Conservation (phyloP, 2,888 invertebrate species). For the Troides helena region DNA sequence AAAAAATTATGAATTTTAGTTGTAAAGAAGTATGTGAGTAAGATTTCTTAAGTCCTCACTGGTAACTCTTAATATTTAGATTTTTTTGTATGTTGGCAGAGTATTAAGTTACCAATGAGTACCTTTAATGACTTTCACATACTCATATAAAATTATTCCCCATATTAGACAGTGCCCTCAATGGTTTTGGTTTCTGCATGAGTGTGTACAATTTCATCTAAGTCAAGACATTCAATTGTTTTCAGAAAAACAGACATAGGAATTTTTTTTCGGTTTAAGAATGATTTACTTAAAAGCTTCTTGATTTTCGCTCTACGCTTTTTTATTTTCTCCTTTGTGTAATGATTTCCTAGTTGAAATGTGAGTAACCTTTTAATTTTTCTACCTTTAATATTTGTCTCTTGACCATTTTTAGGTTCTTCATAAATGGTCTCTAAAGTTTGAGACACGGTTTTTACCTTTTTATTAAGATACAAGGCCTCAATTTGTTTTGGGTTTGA, state of each 20-base stretch:
- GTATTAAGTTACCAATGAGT: no score
- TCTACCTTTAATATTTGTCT: conserved; percentile 72
- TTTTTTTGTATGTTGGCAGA: no score
- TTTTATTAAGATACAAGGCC: conserved; percentile 80
- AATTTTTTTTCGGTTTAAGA: conserved; percentile 72
- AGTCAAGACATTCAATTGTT: conserved; percentile 75
- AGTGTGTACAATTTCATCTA: conserved; percentile 64
- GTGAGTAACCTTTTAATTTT: conserved; percentile 81
- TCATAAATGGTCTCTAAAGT: conserved; percentile 83
- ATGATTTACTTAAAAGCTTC: conserved; percentile 75
- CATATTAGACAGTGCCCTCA: conserved; percentile 27
- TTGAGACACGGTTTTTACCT: conserved; percentile 72
- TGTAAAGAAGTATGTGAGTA: no score
- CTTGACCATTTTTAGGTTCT: conserved; percentile 76
- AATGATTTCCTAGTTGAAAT: conserved; percentile 74
- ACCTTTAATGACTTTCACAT: neutral
- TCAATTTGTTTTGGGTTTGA: conserved; percentile 71
- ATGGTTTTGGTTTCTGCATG: conserved; percentile 50
- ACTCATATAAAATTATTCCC: neutral
- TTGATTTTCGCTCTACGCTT: conserved; percentile 81
- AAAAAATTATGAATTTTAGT: no score
- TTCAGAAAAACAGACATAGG: conserved; percentile 80
- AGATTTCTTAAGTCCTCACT: no score
- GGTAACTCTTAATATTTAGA: no score
- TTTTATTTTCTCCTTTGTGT: conserved; percentile 78